A percentile compares a stretch with the other conserved stretches of the same genome.
phyloP scores from a whole-genome alignment of 2,797 vertebrate genomes.

The Dermochelys coriacea region DNA sequence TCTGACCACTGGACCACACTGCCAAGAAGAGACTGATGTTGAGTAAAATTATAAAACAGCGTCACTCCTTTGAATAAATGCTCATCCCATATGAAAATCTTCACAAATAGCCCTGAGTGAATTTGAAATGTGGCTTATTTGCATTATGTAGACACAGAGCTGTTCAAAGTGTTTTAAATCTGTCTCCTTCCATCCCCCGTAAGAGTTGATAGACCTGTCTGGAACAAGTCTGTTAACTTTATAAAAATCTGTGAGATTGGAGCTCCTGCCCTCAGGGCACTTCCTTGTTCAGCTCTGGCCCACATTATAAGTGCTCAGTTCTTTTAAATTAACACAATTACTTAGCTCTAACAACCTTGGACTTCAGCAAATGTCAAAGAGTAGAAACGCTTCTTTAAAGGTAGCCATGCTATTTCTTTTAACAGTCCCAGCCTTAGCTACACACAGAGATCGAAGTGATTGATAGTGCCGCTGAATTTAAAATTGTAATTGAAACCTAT shows the following conservation, averaged over 20 bases:
- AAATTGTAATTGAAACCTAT: slow-evolving; percentile 40
- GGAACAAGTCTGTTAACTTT: background rate
- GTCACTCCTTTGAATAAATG: background rate
- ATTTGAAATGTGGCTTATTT: background rate
- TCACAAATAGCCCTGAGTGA: background rate
- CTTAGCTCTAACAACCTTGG: rapidly evolving
- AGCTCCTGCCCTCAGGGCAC: background rate
- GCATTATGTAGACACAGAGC: background rate
- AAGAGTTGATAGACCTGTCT: background rate
- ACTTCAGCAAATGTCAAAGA: background rate
- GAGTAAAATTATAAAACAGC: background rate
- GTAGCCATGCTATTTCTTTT: background rate
- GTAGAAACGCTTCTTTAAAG: rapidly evolving
- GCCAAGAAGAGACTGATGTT: background rate
- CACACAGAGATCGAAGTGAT: rapidly evolving
- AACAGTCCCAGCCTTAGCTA: rapidly evolving
- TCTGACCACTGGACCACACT: background rate
- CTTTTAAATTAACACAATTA: rapidly evolving
- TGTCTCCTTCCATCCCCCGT: background rate
- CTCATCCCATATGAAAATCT: background rate
- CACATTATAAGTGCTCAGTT: rapidly evolving
- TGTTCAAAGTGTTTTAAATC: background rate
- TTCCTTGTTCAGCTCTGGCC: background rate
- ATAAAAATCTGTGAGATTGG: background rate
- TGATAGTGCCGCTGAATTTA: slow-evolving; percentile 28